phyloP scores from a whole-genome alignment of 2,797 vertebrate genomes.

The Cryptoprocta ferox region DNA sequence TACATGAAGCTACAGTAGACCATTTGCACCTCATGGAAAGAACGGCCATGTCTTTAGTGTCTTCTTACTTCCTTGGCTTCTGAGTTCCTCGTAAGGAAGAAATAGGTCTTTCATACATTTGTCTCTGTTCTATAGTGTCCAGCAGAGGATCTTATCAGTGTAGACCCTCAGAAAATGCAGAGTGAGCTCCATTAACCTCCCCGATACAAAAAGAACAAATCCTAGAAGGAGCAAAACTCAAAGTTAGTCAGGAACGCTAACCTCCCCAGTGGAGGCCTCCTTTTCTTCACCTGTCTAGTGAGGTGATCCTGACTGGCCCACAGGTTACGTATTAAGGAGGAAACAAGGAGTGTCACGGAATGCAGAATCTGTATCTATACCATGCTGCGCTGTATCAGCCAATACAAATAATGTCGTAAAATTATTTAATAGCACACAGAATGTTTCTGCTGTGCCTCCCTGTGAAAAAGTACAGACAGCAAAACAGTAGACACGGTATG shows the following conservation, averaged over 20 bases:
- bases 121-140: not conserved
- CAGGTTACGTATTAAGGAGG: not conserved
- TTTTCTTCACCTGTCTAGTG: not conserved
- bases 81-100: not conserved
- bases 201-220: not conserved
- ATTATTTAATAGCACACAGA: not conserved
- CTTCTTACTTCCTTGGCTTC: not conserved
- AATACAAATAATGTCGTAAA: not conserved
- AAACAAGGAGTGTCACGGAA: not conserved
- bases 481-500: not conserved
- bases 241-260: too few relatives aligned
- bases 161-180: not conserved
- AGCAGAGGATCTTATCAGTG: not conserved
- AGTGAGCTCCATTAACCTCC: not conserved
- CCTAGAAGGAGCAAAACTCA: not conserved
- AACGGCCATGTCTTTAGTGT: not conserved
- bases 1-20: not conserved
- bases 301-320: not conserved
- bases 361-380: not conserved
- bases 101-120: not conserved
- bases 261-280: accelerated
- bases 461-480: not conserved
- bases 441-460: not conserved
- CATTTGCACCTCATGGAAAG: not conserved
- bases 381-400: not conserved